Conservation (phyloP, 2,113 vertebrate genomes). For the Prinia subflava region DNA sequence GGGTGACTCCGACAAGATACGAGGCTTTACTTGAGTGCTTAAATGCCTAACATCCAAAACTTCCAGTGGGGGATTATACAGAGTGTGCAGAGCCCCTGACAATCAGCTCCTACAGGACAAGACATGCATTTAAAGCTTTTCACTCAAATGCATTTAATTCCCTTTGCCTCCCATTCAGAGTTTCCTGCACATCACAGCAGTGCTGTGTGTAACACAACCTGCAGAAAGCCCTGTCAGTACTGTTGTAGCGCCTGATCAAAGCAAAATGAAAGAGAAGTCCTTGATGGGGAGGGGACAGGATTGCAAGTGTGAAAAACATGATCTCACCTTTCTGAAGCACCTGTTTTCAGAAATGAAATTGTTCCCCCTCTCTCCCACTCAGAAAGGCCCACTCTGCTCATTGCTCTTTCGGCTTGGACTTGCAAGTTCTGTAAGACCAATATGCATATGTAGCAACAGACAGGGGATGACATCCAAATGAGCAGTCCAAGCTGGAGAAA, state of each 20-base stretch:
- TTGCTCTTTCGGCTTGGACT: neutral
- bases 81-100: neutral
- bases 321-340: neutral
- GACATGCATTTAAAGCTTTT: neutral
- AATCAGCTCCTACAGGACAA: neutral
- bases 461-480: neutral
- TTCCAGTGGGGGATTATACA: neutral
- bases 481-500: neutral
- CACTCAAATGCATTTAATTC: neutral
- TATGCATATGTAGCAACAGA: fast-evolving
- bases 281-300: neutral
- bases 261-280: neutral
- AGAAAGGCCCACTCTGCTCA: neutral
- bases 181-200: neutral
- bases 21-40: neutral
- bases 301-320: neutral
- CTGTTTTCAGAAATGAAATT: neutral
- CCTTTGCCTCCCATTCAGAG: neutral
- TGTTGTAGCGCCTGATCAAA: neutral
- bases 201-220: neutral
- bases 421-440: neutral
- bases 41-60: neutral
- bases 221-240: neutral
- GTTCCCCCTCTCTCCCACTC: neutral
- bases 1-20: neutral